These are phyloP conservation scores for Ctenopoma multispine DNA, from an alignment of 2,797 vertebrate species.

Conservation along the genomic window DNA sequence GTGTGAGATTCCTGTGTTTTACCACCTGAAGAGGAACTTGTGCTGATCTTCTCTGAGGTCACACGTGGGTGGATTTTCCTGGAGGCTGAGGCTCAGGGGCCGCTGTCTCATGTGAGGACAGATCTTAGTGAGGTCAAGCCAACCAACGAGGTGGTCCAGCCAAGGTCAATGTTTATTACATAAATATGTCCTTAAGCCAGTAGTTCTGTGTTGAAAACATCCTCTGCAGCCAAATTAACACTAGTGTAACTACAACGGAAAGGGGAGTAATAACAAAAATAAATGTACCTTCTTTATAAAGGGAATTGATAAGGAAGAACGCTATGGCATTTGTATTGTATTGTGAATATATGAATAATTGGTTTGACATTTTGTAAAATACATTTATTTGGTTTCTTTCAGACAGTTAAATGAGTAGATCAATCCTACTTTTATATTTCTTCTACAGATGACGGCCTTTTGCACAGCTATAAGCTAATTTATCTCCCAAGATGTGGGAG, in stretches of 20 bases:
- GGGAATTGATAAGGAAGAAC: not conserved
- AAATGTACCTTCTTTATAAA: not conserved
- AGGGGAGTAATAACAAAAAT: constrained; percentile 6
- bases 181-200: constrained; percentile 14
- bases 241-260: not conserved
- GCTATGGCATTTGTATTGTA: not conserved
- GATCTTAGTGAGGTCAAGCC: constrained; percentile 42
- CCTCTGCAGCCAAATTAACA: constrained; percentile 5
- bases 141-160: constrained; percentile 1
- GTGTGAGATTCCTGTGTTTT: constrained; percentile 73
- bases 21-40: constrained; percentile 64
- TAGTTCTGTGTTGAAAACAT: constrained; percentile 33
- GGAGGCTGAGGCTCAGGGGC: constrained; percentile 42
- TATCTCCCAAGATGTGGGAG: not conserved
- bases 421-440: not conserved
- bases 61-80: constrained; percentile 59
- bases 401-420: constrained; percentile 1
- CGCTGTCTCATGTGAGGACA: constrained; percentile 54
- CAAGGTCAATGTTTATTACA: constrained; percentile 50
- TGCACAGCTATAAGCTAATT: constrained; percentile 4
- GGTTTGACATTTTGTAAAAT: not conserved
- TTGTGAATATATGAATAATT: constrained; percentile 8
- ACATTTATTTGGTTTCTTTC: not conserved
- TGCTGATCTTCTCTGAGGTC: constrained; percentile 55
- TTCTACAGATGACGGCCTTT: not conserved